Base-by-base conservation (phyloP, 2,113 vertebrate species). In the Ochotona curzoniae region DNA sequence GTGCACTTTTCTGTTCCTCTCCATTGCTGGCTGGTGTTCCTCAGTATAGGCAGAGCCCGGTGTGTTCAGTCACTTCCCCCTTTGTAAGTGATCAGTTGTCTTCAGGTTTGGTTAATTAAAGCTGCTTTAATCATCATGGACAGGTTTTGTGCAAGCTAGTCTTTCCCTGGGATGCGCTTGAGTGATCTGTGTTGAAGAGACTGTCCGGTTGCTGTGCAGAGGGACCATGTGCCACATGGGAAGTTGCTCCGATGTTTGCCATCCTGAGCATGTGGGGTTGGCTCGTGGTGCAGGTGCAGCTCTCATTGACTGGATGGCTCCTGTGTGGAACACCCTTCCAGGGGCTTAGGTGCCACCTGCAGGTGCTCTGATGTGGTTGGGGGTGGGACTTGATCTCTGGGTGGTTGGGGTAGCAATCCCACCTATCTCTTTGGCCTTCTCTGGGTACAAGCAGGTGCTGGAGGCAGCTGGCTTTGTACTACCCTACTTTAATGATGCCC, bases 41-140 rank as follows among this genome's bases (percentile, higher is more conserved):
- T 3, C 1, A 28, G 61, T 47, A 8, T 7, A 35, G 79, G 51
- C 2, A 4, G n/a, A 6, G n/a, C n/a, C 1, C 8, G 0, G 23
- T 32, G 28, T 54, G 5, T 44, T 63, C 8, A 35, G 38, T 73
- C 21, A 5, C 74, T 87, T 25, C 32, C 51, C 26, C 11, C 1
- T 26, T 21, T 13, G 30, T 49, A 35, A 80, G 21, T 47, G 9
- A 28, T 71, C 26, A 47, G 61, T 54, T 23, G 64, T 38, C 51
- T 44, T 38, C 25, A n/a, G 35, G 76, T 67, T 69, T 79, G 28
- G 32, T 7, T 54, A 69, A 70, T 38, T 47, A 49, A 30, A 73
- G 30, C 35, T 70, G 30, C 44, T 64, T 1, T 14, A 32, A 54
- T 49, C 38, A 25, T 25, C 12, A 1, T 38, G 73, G 60, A 7